These are phyloP conservation scores for Cryptophagus acutangulus DNA, from an alignment of 2,888 invertebrate genomes.

Conservation along the genomic window DNA sequence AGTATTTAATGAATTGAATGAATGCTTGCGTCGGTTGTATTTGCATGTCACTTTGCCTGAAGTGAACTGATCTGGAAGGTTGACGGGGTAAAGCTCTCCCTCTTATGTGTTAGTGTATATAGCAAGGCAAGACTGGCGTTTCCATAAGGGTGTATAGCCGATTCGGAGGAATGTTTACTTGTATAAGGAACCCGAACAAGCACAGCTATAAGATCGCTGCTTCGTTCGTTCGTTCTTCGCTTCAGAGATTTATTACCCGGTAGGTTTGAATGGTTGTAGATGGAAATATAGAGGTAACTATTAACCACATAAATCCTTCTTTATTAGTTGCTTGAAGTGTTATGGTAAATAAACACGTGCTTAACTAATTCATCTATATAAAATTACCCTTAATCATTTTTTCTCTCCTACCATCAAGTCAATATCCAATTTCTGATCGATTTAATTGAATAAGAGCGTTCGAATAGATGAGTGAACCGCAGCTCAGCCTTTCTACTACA, in stretches of 20 bases:
- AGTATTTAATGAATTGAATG: constrained; percentile 42
- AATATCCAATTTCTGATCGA: no score
- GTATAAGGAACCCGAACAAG: constrained; percentile 12
- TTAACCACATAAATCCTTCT: constrained; percentile 44
- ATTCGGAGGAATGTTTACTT: constrained; percentile 15
- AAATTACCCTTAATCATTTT: constrained; percentile 13
- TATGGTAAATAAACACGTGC: constrained; percentile 28
- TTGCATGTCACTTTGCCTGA: constrained; percentile 42
- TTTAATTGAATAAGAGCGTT: no score
- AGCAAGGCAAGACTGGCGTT: no score
- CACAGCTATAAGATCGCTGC: constrained; percentile 13
- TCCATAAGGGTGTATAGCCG: no score
- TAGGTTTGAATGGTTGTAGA: constrained; percentile 43
- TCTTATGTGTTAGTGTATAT: constrained; percentile 11
- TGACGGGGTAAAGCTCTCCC: constrained; percentile 27
- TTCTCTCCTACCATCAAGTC: no score
- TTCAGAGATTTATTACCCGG: constrained; percentile 43
- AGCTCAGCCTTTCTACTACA: no score
- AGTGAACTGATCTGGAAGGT: constrained; percentile 40
- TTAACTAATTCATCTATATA: constrained; percentile 19
- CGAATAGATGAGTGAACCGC: no score
- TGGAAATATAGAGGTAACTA: constrained; percentile 43
- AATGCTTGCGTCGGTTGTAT: constrained; percentile 42
- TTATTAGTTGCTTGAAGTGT: constrained; percentile 36
- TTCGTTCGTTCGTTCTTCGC: constrained; percentile 24